These are phyloP conservation scores for Leptoclinus maculatus DNA, from an alignment of 2,797 vertebrate species.

Conservation along the genomic window DNA sequence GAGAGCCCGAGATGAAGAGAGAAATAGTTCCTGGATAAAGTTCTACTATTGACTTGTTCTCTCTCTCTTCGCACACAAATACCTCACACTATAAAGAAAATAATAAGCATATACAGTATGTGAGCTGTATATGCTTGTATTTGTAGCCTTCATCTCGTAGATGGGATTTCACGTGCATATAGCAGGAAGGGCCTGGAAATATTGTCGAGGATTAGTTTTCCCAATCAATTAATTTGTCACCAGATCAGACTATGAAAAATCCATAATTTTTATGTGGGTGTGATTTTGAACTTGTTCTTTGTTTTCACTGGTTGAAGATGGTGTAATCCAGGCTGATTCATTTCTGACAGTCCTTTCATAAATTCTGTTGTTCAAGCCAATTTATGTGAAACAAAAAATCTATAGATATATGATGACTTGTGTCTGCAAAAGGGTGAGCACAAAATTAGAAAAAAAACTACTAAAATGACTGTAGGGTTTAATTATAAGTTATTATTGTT, in stretches of 20 bases:
- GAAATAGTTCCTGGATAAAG: slow-evolving; percentile 58
- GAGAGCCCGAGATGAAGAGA: slow-evolving; percentile 50
- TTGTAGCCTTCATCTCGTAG: background rate
- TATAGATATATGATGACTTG: background rate
- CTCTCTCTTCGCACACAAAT: slow-evolving; percentile 1
- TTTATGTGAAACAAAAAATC: background rate
- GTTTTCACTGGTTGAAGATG: background rate
- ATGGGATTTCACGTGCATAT: background rate
- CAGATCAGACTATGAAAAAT: background rate
- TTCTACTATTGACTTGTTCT: slow-evolving; percentile 28
- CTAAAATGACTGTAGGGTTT: background rate
- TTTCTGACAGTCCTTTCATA: background rate
- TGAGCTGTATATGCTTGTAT: background rate
- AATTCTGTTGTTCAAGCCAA: background rate
- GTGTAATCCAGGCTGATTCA: background rate
- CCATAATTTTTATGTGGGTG: background rate
- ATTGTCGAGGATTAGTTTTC: background rate
- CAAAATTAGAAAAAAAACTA: background rate
- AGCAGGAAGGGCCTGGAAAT: background rate
- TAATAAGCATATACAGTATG: background rate
- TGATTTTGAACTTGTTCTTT: background rate
- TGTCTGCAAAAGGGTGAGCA: background rate
- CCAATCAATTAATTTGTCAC: background rate
- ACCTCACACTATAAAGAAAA: background rate
- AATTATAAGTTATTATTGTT: background rate